phyloP scores from a whole-genome alignment of 2,113 vertebrate genomes.

The Cinclus cinclus region DNA sequence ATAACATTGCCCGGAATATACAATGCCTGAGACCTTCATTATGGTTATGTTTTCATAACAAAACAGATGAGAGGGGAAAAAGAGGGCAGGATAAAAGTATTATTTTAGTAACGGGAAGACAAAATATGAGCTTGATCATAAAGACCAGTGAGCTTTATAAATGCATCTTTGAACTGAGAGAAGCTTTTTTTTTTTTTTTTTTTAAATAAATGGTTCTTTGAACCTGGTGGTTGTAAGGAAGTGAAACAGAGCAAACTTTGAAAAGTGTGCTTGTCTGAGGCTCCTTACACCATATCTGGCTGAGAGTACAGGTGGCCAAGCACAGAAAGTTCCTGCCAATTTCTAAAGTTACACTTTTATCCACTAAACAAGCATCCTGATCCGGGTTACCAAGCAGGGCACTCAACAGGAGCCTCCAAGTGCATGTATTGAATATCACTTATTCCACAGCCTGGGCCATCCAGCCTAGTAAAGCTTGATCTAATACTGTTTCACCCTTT shows the following conservation, averaged over 20 bases:
- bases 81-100: constrained; percentile 44
- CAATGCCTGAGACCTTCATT: not conserved
- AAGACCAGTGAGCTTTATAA: constrained; percentile 40
- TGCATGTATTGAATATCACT: constrained; percentile 78
- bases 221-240: constrained; percentile 71
- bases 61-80: not conserved
- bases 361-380: constrained; percentile 84
- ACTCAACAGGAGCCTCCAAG: constrained; percentile 77
- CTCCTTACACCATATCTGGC: constrained; percentile 69
- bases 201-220: constrained; percentile 68
- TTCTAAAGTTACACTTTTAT: constrained; percentile 86
- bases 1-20: not conserved
- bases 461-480: constrained; percentile 68
- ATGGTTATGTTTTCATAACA: constrained; percentile 35
- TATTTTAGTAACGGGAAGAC: constrained; percentile 67
- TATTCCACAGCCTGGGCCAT: constrained; percentile 67
- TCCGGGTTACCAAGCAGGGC: constrained; percentile 76
- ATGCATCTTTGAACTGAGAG: constrained; percentile 59
- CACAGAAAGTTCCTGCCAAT: constrained; percentile 81
- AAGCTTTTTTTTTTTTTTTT: not conserved
- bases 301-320: constrained; percentile 79
- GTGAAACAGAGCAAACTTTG: constrained; percentile 70
- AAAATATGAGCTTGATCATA: constrained; percentile 64
- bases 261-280: constrained; percentile 72
- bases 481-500: constrained; percentile 68